Percentiles rank a stretch among this genome's conserved stretches.
These are phyloP conservation scores for Reticulitermes speratus DNA, from an alignment of 1,140 invertebrate genomes.

Conservation along the genomic window DNA sequence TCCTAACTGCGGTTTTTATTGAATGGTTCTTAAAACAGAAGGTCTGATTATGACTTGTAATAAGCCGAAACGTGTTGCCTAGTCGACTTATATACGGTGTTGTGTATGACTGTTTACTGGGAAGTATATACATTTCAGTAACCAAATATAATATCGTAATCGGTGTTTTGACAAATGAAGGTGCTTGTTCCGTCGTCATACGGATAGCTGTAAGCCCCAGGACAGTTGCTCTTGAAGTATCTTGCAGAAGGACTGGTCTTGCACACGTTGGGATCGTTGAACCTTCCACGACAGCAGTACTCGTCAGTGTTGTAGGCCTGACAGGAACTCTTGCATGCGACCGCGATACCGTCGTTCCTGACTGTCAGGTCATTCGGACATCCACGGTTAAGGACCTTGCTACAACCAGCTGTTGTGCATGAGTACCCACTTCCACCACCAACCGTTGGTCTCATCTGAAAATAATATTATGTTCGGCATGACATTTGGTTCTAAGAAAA, in stretches of 20 bases:
- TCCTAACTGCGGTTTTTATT: too few relatives aligned
- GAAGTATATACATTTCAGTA: too few relatives aligned
- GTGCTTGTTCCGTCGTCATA: constrained; percentile 40
- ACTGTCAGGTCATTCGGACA: constrained; percentile 45
- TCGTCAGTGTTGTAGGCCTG: constrained; percentile 47
- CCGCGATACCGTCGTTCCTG: constrained; percentile 37
- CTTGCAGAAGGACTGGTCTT: constrained; percentile 33
- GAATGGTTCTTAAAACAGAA: too few relatives aligned
- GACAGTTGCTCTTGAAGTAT: constrained; percentile 40
- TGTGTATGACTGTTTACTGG: too few relatives aligned
- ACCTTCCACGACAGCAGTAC: constrained; percentile 49
- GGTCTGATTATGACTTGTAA: too few relatives aligned
- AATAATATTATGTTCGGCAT: background rate
- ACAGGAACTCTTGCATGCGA: constrained; percentile 53
- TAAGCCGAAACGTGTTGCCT: too few relatives aligned
- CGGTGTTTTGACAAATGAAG: constrained; percentile 37
- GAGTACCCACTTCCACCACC: constrained; percentile 42
- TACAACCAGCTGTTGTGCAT: constrained; percentile 45
- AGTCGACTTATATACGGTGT: too few relatives aligned
- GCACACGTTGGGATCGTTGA: constrained; percentile 46
- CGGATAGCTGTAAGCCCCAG: constrained; percentile 41
- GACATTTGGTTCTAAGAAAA: too few relatives aligned
- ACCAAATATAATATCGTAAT: constrained; percentile 17
- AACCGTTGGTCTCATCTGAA: constrained; percentile 22
- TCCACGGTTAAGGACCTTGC: constrained; percentile 43